Base-by-base conservation (phyloP, 1,140 invertebrate genomes). In the Zaprionus tsacasi region DNA sequence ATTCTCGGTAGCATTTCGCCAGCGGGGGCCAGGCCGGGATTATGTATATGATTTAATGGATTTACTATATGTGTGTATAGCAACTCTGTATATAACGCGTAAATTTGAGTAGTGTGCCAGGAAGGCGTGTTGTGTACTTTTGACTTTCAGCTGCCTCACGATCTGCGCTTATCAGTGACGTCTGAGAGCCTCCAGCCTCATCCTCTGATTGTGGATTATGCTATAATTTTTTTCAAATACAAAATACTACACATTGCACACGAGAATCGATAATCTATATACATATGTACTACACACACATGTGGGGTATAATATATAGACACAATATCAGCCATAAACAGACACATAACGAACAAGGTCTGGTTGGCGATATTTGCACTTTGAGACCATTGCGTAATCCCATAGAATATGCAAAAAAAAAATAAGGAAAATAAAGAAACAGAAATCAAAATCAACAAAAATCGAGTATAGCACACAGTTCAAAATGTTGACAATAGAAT, bases 81-180 rank as follows among this genome's bases (percentile, higher is more conserved):
- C 45, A 11, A 2, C 8, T 1, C 10, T 21, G 17, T 48, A 17
- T 48, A 11, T 21, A 45, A 3, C 6, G 7, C 2, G 3, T 17
- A 11, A 6, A 13, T 45, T 7, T n/a, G 33, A 12, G 21, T 38
- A 6, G 13, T 12, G 21, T 40, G 8, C 10, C 8, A 48, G 17
- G 27, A 52, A 65, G 13, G 0, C 40, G 21, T 68, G 83, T 75
- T 36, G 21, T 70, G 82, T 75, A 78, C 82, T 87, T 87, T 83
- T 80, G 82, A 88, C 82, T 83, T 87, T 88, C 36, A 88, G 64
- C 56, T 45, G 38, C 11, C 45, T 55, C 17, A 21, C 35, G 12
- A 45, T 45, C 40, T 6, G 1, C 21, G 43, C 79, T 87, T 87
- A 87, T 87, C 82, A 83, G 85, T 87, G 82, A 87, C 82, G 82